phyloP scores from a whole-genome alignment of 2,797 vertebrate species.

The Ptychobarbus kaznakovi region DNA sequence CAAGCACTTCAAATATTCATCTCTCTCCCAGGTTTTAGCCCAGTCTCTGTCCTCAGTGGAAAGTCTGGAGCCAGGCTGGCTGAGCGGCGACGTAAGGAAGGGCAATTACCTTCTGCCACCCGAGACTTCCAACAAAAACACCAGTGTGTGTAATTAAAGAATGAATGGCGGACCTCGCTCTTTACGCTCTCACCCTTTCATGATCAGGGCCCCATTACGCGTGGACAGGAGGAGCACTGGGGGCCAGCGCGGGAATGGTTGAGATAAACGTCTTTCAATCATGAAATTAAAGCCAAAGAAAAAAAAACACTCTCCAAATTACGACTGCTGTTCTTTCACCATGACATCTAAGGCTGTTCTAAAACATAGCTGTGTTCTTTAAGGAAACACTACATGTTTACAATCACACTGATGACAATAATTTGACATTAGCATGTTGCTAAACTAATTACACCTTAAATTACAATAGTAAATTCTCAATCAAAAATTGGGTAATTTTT shows the following conservation, averaged over 20 bases:
- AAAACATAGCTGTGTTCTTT: not conserved
- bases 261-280: slow-evolving; percentile 47
- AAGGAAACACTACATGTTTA: not conserved
- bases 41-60: slow-evolving; percentile 54
- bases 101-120: slow-evolving; percentile 74
- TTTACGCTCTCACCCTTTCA: slow-evolving; percentile 48
- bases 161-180: slow-evolving; percentile 58
- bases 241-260: not conserved
- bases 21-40: slow-evolving; percentile 36
- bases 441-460: not conserved
- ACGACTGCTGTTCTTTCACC: slow-evolving; percentile 27
- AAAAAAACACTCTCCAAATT: slow-evolving; percentile 28
- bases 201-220: slow-evolving; percentile 36
- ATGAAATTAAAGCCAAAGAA: slow-evolving; percentile 5
- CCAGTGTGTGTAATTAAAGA: slow-evolving; percentile 62
- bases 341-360: not conserved
- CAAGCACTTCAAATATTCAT: slow-evolving; percentile 10
- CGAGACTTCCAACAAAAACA: slow-evolving; percentile 71
- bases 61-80: slow-evolving; percentile 57
- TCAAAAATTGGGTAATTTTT: too few relatives aligned
- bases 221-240: slow-evolving; percentile 8
- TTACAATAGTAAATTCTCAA: not conserved
- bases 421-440: not conserved
- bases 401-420: too few relatives aligned
- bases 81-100: slow-evolving; percentile 46